Percentiles rank a stretch among this genome's conserved stretches.
Conservation (phyloP, 2,113 vertebrate genomes). For the Paratilapia polleni region DNA sequence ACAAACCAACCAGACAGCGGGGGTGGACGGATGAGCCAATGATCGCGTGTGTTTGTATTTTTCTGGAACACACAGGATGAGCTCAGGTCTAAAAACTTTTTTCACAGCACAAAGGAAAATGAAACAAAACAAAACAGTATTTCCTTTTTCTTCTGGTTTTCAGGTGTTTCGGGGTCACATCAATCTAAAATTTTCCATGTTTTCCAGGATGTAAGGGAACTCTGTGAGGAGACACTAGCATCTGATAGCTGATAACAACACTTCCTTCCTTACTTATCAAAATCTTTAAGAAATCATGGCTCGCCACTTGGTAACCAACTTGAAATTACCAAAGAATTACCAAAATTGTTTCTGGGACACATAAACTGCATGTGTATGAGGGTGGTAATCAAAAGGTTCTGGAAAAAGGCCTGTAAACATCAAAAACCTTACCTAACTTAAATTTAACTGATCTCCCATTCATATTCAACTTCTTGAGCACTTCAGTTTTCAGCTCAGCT, state of each 20-base stretch:
- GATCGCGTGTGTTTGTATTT: not conserved
- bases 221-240: not conserved
- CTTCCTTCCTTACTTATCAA: not conserved
- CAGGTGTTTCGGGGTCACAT: not conserved
- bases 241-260: not conserved
- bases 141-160: not conserved
- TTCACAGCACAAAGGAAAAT: not conserved
- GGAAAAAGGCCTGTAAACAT: not conserved
- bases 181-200: not conserved
- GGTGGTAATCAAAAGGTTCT: not conserved
- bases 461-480: not conserved
- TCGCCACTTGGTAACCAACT: not conserved
- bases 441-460: not conserved
- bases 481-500: not conserved
- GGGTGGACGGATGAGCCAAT: not conserved
- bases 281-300: not conserved
- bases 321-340: not conserved
- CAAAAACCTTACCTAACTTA: not conserved
- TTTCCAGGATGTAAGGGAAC: not conserved
- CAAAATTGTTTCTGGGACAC: not conserved
- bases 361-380: not conserved
- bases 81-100: not conserved
- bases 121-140: not conserved
- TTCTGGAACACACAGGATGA: not conserved
- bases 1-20: slow-evolving; percentile 15